Evolutionary conservation across 2,113 vertebrate species (phyloP).

Genomic region (Catharus bicknelli): DNA sequence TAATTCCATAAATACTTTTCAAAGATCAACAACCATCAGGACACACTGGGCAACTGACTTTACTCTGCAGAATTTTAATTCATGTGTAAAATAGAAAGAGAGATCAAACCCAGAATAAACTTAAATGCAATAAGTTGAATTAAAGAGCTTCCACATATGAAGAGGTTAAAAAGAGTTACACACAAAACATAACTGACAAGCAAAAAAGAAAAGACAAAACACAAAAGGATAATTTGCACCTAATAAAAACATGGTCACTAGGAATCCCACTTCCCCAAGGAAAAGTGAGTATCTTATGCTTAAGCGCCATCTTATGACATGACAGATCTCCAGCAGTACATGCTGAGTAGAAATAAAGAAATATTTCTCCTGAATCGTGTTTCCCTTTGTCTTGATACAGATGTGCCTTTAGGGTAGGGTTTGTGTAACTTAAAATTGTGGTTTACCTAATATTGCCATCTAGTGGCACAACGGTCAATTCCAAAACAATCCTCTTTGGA

Average conservation of each 20-base stretch:
- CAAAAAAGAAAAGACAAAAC: background rate
- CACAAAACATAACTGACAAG: background rate
- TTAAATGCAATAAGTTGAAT: background rate
- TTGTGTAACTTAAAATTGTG: background rate
- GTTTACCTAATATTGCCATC: slow-evolving; percentile 59
- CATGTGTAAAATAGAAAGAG: background rate
- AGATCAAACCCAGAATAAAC: background rate
- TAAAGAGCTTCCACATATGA: background rate
- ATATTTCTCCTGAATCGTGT: background rate
- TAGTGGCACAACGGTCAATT: background rate
- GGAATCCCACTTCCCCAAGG: background rate
- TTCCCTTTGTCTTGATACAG: background rate
- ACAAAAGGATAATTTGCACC: background rate
- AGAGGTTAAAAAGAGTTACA: background rate
- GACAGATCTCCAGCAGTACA: background rate
- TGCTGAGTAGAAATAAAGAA: background rate
- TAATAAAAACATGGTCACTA: background rate
- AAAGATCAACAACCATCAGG: accelerated
- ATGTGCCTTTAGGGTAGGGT: background rate
- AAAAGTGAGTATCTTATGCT: background rate
- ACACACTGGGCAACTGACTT: background rate
- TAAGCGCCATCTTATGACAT: background rate
- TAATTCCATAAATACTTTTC: background rate
- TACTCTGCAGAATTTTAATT: background rate
- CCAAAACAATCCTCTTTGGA: background rate